Evolutionary conservation across 1,140 invertebrate genomes (phyloP), one percentile per base, ranked within the genome.

Genomic region (Magallana angulata): DNA sequence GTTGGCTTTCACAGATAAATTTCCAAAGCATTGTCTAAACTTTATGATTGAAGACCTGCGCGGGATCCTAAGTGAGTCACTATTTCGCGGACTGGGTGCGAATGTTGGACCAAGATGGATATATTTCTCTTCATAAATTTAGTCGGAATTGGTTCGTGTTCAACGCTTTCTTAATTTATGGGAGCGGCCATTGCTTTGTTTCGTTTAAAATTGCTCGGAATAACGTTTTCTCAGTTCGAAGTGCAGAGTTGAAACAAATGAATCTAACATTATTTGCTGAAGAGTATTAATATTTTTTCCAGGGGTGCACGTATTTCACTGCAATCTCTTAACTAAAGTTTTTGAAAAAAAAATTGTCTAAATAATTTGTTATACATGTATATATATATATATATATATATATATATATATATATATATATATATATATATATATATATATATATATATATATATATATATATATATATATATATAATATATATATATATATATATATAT

Each of bases 1-100:
- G 68, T 86, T 86, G 71, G 85, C 85, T 86, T 86, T 76, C 48
- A 81, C 14, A 86, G 76, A 86, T 76, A 86, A 58, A 58, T 76
- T 76, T 71, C 76, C 71, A 58, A 68, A 71, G 48, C 68, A 48
- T 36, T 71, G 64, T 71, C 36, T 71, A 85, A 68, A 76, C 64
- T 71, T 80, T 58, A 80, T 76, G 71, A 80, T 86, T 86, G 76
- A 86, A 86, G 68, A 80, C 68, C 62, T 24, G 64, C 8, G 57
- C 57, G 57, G 62, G 64, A 57, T 85, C 68, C 60, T 36, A 57
- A 56, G 68, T 68, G 30, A 57, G 18, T 62, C 60, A 85, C 68
- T 56, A n/a, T 48, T 68, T 85, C n/a, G 8, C 36, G n/a, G 48
- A 7, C 84, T 85, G 64, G 36, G 59, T 85, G 62, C 62, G 60